Conservation (phyloP, 2,888 invertebrate species). For the Petrophora chlorosata region DNA sequence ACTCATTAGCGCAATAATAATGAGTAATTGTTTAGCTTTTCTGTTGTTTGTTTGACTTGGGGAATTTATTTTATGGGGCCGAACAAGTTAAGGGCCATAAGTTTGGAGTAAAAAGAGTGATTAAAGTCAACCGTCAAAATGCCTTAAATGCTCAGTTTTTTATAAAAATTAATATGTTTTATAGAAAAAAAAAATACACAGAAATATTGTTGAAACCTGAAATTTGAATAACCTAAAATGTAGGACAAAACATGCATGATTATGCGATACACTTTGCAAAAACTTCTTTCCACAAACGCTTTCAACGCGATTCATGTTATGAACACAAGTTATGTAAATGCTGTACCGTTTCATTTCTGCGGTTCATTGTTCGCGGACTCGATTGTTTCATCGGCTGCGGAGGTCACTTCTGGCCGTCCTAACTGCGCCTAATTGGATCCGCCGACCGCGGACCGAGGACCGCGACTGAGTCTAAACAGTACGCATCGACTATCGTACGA, state of each 20-base stretch:
- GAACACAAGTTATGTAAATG: constrained; percentile 54
- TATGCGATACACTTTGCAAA: background rate
- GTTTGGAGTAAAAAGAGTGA: too few species aligned
- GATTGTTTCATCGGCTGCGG: constrained; percentile 51
- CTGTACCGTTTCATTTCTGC: constrained; percentile 46
- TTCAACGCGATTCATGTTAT: constrained; percentile 1
- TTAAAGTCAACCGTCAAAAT: too few species aligned
- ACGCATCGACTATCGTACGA: too few species aligned
- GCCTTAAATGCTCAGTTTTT: too few species aligned
- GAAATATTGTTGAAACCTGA: too few species aligned
- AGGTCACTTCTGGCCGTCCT: constrained; percentile 27
- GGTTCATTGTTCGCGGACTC: constrained; percentile 56
- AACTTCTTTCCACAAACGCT: background rate
- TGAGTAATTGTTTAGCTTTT: constrained; percentile 9
- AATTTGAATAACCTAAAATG: too few species aligned
- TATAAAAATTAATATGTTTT: too few species aligned
- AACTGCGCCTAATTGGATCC: constrained; percentile 44
- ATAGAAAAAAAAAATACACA: too few species aligned
- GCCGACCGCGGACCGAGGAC: constrained; percentile 31
- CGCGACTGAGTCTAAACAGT: constrained; percentile 48
- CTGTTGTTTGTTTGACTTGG: constrained; percentile 5
- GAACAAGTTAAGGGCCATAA: too few species aligned
- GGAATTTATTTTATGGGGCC: too few species aligned
- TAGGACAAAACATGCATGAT: background rate
- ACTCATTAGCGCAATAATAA: constrained; percentile 23